Evolutionary conservation across 1,140 invertebrate species (phyloP).

Genomic region (Sinonovacula constricta): DNA sequence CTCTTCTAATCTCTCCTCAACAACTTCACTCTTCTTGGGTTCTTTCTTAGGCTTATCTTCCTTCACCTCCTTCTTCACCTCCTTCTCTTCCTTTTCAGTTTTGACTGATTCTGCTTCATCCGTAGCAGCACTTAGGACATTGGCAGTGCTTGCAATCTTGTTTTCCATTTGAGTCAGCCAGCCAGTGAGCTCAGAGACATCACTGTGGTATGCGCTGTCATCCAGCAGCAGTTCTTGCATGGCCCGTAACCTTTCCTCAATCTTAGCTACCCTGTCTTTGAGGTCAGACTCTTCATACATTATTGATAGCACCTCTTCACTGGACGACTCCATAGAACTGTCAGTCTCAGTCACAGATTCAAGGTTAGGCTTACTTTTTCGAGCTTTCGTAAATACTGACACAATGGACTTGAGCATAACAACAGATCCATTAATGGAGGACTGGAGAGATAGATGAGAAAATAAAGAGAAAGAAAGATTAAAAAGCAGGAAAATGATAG

Average conservation of each 20-base stretch:
- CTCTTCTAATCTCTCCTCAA: conserved; percentile 29
- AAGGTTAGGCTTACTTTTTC: neutral
- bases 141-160: conserved; percentile 6
- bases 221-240: conserved; percentile 57
- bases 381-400: conserved; percentile 8
- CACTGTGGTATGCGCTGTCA: conserved; percentile 59
- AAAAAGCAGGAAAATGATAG: neutral
- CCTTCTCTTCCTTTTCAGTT: conserved; percentile 22
- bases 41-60: conserved; percentile 8
- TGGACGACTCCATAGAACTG: conserved; percentile 5
- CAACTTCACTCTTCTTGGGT: conserved; percentile 18
- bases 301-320: conserved; percentile 36
- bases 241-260: conserved; percentile 55
- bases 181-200: conserved; percentile 49
- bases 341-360: conserved; percentile 9
- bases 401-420: conserved; percentile 15
- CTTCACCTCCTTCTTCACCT: neutral
- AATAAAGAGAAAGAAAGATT: conserved; percentile 20
- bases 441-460: neutral
- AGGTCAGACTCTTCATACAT: conserved; percentile 38
- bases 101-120: conserved; percentile 11
- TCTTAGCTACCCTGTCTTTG: conserved; percentile 23
- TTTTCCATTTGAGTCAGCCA: conserved; percentile 55
- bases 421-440: neutral
- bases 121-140: neutral